phyloP scores from a whole-genome alignment of 2,113 vertebrate species.

The Neogale vison region DNA sequence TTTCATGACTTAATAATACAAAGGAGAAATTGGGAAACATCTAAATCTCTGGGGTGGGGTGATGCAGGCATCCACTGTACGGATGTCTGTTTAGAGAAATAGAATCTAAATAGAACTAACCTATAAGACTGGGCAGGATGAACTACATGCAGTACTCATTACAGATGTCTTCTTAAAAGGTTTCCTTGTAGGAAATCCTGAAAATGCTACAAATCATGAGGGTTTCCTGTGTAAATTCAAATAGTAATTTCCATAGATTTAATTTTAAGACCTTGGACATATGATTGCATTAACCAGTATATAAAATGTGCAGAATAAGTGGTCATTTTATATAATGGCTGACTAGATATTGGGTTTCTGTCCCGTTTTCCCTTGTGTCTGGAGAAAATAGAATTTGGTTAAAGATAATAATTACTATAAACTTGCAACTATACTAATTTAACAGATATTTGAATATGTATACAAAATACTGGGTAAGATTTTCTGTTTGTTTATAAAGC shows the following conservation, averaged over 20 bases:
- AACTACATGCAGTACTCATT: neutral
- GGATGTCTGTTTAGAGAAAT: neutral
- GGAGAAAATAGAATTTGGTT: neutral
- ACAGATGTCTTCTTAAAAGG: neutral
- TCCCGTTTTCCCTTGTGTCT: neutral
- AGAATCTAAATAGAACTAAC: neutral
- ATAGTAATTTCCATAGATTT: neutral
- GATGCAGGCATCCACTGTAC: neutral
- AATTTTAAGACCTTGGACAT: neutral
- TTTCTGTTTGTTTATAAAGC: neutral
- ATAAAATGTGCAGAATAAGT: neutral
- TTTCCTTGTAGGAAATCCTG: neutral
- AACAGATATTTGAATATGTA: neutral
- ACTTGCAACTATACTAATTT: neutral
- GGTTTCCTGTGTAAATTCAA: neutral
- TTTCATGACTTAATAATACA: slow-evolving; percentile 46
- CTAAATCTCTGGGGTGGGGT: neutral
- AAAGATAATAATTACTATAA: neutral
- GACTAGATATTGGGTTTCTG: neutral
- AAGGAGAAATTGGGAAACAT: neutral
- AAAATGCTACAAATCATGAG: neutral
- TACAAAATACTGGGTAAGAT: neutral
- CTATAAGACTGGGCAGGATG: neutral
- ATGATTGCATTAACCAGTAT: neutral
- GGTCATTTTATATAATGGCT: neutral